Evolutionary conservation across 2,113 vertebrate genomes (phyloP), one percentile per base, ranked within the genome.

Genomic region (Naja naja): DNA sequence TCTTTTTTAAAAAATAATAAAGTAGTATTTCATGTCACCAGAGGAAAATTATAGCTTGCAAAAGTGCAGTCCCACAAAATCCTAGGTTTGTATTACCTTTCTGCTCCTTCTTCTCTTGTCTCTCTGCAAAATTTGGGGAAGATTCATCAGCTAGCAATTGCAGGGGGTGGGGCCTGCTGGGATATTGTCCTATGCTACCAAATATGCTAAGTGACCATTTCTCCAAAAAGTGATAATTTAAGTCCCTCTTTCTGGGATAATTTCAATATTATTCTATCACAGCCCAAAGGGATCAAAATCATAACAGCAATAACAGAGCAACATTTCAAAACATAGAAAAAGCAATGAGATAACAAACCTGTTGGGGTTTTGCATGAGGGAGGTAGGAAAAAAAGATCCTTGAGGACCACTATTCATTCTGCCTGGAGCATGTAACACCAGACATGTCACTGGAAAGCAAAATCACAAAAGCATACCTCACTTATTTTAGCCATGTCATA

Each of bases 191-290:
- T 90, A 34, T 52, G 64, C 91, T 86, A 93, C 27, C 22, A 94
- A 96, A 96, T 45, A 3, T 54, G 93, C 2, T 60, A 53, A 90
- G 91, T 55, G 81, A 88, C 74, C 14, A 87, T 90, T 23, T 60
- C 30, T 85, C 91, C 25, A 69, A 91, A 94, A 96, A 87, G n/a
- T 94, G 93, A 93, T 91, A 56, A 91, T 27, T 94, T 49, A 95
- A 93, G 1, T 16, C 94, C 92, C 93, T 20, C 56, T 45, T 95
- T 45, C 1, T 91, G 56, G 91, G 43, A 94, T 0, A 93, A 85
- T 34, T 95, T 96, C 95, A 95, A 58, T 91, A 27, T 7, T 94
- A 91, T 18, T 90, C 14, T 94, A n/a, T 25, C 45, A 90, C 93
- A 93, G 43, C 45, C 54, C 93, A 30, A n/a, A 91, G 88, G 89